These are phyloP conservation scores for Lingula anatina DNA, from an alignment of 2,888 invertebrate species.

Conservation along the genomic window DNA sequence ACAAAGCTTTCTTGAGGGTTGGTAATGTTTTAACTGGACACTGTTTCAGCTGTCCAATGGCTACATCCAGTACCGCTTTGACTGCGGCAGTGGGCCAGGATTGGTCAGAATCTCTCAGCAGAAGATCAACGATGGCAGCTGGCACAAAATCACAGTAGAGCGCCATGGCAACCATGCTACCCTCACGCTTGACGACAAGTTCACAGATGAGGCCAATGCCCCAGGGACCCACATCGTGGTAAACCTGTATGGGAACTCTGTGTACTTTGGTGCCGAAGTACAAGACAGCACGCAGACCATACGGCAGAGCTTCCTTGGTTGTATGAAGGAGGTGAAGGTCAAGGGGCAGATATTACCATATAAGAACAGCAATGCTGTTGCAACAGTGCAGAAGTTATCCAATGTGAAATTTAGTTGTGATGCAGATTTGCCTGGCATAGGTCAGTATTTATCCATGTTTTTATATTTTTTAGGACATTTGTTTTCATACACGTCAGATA, in stretches of 20 bases:
- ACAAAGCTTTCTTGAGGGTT: too few relatives aligned
- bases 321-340: constrained; percentile 80
- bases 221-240: constrained; percentile 77
- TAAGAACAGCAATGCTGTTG: constrained; percentile 53
- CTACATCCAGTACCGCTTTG: constrained; percentile 81
- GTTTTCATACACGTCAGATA: too few relatives aligned
- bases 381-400: constrained; percentile 46
- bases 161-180: constrained; percentile 72
- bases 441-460: too few relatives aligned
- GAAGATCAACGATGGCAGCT: constrained; percentile 72
- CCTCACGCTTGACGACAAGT: constrained; percentile 71
- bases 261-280: constrained; percentile 81
- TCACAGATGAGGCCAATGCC: constrained; percentile 64
- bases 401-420: constrained; percentile 52
- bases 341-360: constrained; percentile 69
- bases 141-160: constrained; percentile 76
- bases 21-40: too few relatives aligned
- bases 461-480: too few relatives aligned
- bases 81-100: constrained; percentile 87
- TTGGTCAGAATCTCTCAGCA: constrained; percentile 71
- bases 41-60: constrained; percentile 77
- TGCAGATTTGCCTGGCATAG: constrained; percentile 7
- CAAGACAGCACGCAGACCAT: constrained; percentile 51
- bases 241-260: constrained; percentile 76
- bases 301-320: constrained; percentile 82